phyloP scores from a whole-genome alignment of 1,140 invertebrate species.

The Tachypleus tridentatus region DNA sequence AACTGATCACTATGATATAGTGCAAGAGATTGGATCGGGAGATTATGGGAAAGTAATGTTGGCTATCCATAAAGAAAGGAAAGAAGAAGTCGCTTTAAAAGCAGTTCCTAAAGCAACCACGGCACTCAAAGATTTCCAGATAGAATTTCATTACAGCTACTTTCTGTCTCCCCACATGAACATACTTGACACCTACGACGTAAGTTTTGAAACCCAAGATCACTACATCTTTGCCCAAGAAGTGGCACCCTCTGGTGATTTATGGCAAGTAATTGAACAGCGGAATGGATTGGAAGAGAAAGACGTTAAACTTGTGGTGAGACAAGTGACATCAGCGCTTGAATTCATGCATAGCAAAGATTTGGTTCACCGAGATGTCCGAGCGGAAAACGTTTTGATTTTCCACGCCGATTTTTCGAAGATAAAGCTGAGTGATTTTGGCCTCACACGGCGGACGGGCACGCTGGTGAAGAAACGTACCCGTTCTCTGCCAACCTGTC shows the following conservation, averaged over 20 bases:
- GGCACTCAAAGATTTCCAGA: constrained; percentile 38
- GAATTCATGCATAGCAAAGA: constrained; percentile 85
- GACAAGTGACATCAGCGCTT: constrained; percentile 68
- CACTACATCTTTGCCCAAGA: constrained; percentile 51
- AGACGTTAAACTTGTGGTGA: constrained; percentile 34
- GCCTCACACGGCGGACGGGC: constrained; percentile 59
- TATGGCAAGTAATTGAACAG: constrained; percentile 33
- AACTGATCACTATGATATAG: constrained; percentile 73
- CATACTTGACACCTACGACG: constrained; percentile 65
- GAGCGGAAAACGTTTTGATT: constrained; percentile 34
- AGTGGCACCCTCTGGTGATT: constrained; percentile 75
- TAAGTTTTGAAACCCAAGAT: constrained; percentile 48
- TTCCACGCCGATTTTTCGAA: constrained; percentile 32
- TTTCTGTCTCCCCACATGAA: constrained; percentile 44
- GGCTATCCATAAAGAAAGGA: constrained; percentile 69
- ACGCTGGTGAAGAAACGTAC: constrained; percentile 44
- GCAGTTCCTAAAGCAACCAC: constrained; percentile 33
- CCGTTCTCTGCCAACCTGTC: constrained; percentile 33
- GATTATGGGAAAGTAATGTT: constrained; percentile 83
- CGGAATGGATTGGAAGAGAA: constrained; percentile 31
- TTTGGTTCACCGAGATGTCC: constrained; percentile 76
- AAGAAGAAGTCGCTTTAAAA: constrained; percentile 51
- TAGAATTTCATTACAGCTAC: constrained; percentile 47
- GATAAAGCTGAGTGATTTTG: constrained; percentile 93
- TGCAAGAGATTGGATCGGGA: constrained; percentile 84